Conservation (phyloP, 1,140 invertebrate species). For the Drosophila pectinifera region DNA sequence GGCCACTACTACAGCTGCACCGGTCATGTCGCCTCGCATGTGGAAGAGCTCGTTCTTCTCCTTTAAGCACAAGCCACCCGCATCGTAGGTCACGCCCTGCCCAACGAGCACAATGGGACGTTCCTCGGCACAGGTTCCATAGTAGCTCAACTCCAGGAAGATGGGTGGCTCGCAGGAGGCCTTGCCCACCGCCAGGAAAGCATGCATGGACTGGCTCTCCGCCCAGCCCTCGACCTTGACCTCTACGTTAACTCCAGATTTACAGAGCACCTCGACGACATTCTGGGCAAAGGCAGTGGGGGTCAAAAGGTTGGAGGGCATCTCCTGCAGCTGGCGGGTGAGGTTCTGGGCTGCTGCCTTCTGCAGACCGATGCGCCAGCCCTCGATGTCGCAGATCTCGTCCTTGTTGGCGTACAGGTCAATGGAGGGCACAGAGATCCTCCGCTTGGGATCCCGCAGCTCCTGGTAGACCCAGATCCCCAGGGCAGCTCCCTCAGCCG, state of each 20-base stretch:
- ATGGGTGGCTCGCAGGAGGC: constrained; percentile 91
- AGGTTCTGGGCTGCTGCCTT: constrained; percentile 94
- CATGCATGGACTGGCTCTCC: constrained; percentile 90
- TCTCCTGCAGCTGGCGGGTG: constrained; percentile 91
- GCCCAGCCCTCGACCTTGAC: constrained; percentile 89
- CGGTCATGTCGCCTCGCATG: constrained; percentile 97
- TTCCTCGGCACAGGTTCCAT: constrained; percentile 75
- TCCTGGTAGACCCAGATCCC: constrained; percentile 85
- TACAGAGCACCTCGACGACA: constrained; percentile 85
- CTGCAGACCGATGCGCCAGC: constrained; percentile 90
- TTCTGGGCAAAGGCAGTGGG: constrained; percentile 92
- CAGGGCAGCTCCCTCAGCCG: constrained; percentile 91
- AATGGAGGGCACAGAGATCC: constrained; percentile 66
- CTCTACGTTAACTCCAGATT: constrained; percentile 88
- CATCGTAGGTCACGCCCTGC: constrained; percentile 96
- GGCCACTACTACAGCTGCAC: constrained; percentile 92
- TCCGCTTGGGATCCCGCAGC: constrained; percentile 61
- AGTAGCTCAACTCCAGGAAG: constrained; percentile 91
- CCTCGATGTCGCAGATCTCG: constrained; percentile 86
- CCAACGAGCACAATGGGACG: constrained; percentile 89
- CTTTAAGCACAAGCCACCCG: constrained; percentile 90
- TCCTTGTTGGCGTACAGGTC: constrained; percentile 84
- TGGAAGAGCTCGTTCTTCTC: constrained; percentile 85
- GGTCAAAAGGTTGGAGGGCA: constrained; percentile 94
- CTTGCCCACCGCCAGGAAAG: constrained; percentile 91